Base-by-base conservation (phyloP, 2,797 vertebrate genomes). In the Salmo trutta region DNA sequence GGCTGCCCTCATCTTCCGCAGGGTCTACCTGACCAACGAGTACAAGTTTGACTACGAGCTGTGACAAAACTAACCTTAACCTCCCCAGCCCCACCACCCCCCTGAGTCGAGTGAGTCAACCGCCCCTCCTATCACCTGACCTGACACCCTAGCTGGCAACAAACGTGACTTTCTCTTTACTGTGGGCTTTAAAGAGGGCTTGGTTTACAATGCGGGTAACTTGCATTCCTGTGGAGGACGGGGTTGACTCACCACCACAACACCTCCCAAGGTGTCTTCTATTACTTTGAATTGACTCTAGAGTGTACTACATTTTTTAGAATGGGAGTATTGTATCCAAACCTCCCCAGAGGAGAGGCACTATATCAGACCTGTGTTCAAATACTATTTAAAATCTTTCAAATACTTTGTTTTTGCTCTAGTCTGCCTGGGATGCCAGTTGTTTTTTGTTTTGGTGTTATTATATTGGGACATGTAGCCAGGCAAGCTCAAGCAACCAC, bases 11-110 rank as follows among this genome's bases (percentile, higher is more conserved):
- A 96, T 99, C 90, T 98, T 99, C 85, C 96, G 98, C 79, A 94
- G 98, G 83, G 95, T 99, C 92, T 99, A 95, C 89, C 87, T 99
- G 91, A 95, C 96, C 75, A 94, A 99, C 0, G 97, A 99, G 85
- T 98, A 97, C 84, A 94, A 97, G 87, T 97, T 98, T 81, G 95
- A 96, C 91, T 97, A 96, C 70, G 97, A 99, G 86, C 94, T 99
- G 80, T 99, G 94, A 94, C 81, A 19, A 4, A 3, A 10, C 27
- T 0, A 1, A 16, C 41, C 71, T 8, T 15, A 73, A 53, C 17
- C 27, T 54, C 65, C 69, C 64, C 52, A 24, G 17, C n/a, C 24
- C 41, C 41, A 96, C 97, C 15, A 96, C 95, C 0, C 97, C 98
- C 80, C 94, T 99, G 79, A 98, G 94, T 94, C 82, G 19, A 3